Evolutionary conservation across 1,140 invertebrate genomes (phyloP).

Genomic region (Lepidurus arcticus): DNA sequence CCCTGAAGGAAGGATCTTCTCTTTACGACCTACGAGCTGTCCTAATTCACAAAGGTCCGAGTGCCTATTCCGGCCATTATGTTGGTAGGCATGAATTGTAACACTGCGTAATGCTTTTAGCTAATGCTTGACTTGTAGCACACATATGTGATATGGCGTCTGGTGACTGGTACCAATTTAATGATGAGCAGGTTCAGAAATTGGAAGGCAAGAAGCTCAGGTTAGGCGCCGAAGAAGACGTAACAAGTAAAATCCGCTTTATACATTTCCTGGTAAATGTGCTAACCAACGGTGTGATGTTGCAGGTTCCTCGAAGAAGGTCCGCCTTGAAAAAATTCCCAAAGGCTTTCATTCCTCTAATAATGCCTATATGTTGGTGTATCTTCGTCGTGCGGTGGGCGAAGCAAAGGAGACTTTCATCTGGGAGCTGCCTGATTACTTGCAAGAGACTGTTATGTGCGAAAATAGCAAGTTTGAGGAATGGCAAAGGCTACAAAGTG

Average conservation of each 20-base stretch:
- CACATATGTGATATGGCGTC: conserved; percentile 53
- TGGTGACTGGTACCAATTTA: conserved; percentile 61
- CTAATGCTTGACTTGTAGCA: conserved; percentile 43
- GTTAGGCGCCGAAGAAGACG: conserved; percentile 49
- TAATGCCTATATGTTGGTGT: conserved; percentile 64
- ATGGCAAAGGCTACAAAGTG: conserved; percentile 37
- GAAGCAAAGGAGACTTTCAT: background rate
- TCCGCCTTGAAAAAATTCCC: conserved; percentile 30
- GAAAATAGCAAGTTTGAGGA: conserved; percentile 49
- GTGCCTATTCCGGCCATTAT: conserved; percentile 66
- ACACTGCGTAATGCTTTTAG: background rate
- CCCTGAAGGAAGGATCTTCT: conserved; percentile 31
- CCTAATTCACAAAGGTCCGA: conserved; percentile 60
- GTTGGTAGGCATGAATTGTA: conserved; percentile 46
- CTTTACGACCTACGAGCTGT: conserved; percentile 61
- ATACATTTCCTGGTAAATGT: background rate
- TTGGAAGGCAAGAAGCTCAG: conserved; percentile 53
- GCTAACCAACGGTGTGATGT: background rate
- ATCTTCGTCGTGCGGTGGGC: conserved; percentile 42
- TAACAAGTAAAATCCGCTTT: conserved; percentile 42
- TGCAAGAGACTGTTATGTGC: conserved; percentile 42
- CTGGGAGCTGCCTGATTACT: conserved; percentile 39
- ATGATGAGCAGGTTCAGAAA: conserved; percentile 61
- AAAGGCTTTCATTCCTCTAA: conserved; percentile 47
- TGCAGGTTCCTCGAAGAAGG: conserved; percentile 26